These are phyloP conservation scores for Drosophila sordidula DNA, from an alignment of 2,888 invertebrate species.

Conservation along the genomic window DNA sequence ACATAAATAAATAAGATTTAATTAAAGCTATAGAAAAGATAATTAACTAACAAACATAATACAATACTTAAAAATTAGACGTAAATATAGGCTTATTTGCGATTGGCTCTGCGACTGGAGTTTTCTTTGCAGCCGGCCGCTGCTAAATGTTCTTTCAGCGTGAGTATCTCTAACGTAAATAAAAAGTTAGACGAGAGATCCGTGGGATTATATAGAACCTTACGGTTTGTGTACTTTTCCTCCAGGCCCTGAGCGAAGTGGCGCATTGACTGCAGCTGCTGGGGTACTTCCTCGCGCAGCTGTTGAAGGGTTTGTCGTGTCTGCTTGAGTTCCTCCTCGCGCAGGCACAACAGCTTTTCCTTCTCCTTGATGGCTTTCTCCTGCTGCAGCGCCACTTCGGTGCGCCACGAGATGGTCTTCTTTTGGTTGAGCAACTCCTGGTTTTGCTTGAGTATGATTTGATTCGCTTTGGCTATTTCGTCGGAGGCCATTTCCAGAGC, in stretches of 20 bases:
- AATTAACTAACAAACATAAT: conserved; percentile 49
- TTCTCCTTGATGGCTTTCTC: conserved; percentile 82
- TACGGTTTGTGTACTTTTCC: conserved; percentile 83
- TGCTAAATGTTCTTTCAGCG: conserved; percentile 49
- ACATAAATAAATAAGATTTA: conserved; percentile 45
- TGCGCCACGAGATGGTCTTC: conserved; percentile 82
- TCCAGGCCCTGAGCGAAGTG: conserved; percentile 80
- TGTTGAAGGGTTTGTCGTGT: conserved; percentile 71
- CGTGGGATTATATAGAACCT: conserved; percentile 6
- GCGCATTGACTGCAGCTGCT: conserved; percentile 81
- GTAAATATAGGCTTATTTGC: conserved; percentile 40
- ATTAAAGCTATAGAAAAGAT: conserved; percentile 34
- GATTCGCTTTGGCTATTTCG: conserved; percentile 84
- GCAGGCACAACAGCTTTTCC: conserved; percentile 68
- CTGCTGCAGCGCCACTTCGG: conserved; percentile 83
- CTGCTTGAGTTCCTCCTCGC: conserved; percentile 68
- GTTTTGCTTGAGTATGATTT: conserved; percentile 83
- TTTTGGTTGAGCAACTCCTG: conserved; percentile 79
- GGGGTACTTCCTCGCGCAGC: conserved; percentile 78
- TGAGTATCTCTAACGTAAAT: conserved; percentile 53
- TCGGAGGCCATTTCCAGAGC: conserved; percentile 84
- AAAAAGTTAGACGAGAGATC: background rate
- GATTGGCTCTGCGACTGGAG: conserved; percentile 40
- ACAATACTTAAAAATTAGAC: conserved; percentile 12
- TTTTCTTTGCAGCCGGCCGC: conserved; percentile 55